A percentile compares a stretch with the other conserved stretches of the same genome.
Conservation (phyloP, 2,888 invertebrate species). For the Dryocosmus kuriphilus region DNA sequence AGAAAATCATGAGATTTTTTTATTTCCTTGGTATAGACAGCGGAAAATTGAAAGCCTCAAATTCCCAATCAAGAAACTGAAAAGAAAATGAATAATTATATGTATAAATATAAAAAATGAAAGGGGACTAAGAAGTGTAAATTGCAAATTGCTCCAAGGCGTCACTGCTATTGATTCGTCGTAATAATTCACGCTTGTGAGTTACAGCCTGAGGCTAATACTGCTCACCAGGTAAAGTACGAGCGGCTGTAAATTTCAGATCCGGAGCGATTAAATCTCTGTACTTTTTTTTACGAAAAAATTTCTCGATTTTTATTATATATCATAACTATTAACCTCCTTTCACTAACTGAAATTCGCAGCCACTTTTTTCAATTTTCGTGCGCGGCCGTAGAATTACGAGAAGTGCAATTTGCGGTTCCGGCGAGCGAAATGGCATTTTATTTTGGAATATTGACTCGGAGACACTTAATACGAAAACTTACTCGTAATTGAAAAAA, state of each 20-base stretch:
- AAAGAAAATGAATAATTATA: neutral
- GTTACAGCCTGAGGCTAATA: neutral
- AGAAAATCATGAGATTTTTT: neutral
- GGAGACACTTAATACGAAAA: conserved; percentile 4
- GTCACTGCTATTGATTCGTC: conserved; percentile 12
- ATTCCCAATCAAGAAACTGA: neutral
- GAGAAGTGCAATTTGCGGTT: conserved; percentile 31
- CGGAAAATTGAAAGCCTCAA: neutral
- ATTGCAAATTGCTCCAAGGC: conserved; percentile 20
- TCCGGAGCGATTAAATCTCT: neutral
- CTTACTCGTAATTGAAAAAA: conserved; percentile 1
- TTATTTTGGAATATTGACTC: conserved; percentile 13
- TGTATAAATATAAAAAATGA: neutral
- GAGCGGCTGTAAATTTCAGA: conserved; percentile 18
- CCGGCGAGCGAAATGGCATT: conserved; percentile 19
- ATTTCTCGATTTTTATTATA: neutral
- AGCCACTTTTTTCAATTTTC: conserved; percentile 28
- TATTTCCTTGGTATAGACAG: neutral
- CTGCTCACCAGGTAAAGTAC: conserved; percentile 32
- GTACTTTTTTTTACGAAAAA: neutral
- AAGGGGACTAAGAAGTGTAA: neutral
- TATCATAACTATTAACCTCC: neutral
- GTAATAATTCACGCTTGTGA: conserved; percentile 10
- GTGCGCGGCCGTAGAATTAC: conserved; percentile 21
- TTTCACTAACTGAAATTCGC: conserved; percentile 16